These are phyloP conservation scores for Gymnorhina tibicen DNA, from an alignment of 2,113 vertebrate genomes.

Conservation along the genomic window DNA sequence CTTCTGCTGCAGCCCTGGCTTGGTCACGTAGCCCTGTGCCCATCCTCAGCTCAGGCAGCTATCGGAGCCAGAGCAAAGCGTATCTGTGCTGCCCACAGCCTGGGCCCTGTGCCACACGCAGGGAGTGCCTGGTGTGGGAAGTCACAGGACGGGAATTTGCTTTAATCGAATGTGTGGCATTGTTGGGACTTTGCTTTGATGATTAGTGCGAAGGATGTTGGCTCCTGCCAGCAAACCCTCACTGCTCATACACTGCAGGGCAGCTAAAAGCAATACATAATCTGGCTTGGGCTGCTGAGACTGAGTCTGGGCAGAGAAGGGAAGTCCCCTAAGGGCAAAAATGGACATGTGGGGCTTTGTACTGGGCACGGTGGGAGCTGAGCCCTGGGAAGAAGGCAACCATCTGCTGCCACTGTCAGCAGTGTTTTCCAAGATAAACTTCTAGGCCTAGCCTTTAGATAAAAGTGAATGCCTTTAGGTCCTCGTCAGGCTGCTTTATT, in stretches of 20 bases:
- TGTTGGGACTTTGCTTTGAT: neutral
- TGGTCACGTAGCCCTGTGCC: neutral
- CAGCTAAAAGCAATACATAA: neutral
- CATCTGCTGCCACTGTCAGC: neutral
- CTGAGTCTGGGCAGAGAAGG: neutral
- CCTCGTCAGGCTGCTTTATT: neutral
- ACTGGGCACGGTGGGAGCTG: accelerated
- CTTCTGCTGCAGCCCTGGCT: neutral
- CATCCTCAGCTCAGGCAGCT: neutral
- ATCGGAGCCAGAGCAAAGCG: accelerated
- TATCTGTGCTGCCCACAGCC: neutral
- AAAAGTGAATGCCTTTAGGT: neutral
- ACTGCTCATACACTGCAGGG: neutral
- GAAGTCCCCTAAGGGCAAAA: neutral
- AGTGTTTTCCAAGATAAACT: neutral
- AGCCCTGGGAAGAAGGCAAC: neutral
- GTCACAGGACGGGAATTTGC: neutral
- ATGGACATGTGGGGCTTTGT: accelerated
- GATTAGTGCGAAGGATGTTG: neutral
- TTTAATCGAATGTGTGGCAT: accelerated
- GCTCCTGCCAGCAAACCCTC: neutral
- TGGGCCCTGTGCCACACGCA: neutral
- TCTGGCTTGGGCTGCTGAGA: neutral
- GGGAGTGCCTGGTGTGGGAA: neutral
- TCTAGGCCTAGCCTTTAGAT: neutral